Base-by-base conservation (phyloP, 2,888 invertebrate species). In the Diarsia rubi region DNA sequence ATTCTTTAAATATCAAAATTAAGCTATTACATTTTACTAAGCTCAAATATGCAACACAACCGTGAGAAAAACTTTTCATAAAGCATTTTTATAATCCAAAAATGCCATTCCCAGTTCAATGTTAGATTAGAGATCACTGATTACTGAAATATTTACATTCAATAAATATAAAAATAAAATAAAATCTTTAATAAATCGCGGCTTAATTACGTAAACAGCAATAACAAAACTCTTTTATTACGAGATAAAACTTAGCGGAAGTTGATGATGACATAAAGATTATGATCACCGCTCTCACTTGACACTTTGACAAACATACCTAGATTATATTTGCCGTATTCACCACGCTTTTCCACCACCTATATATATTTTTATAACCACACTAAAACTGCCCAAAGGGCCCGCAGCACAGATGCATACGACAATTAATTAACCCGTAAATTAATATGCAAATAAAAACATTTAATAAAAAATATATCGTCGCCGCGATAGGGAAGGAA, bases 391-490 rank as follows among this genome's bases (percentile, higher is more conserved):
- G 14, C 49, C 87, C 78, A 87, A 88, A 87, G 79, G 66, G 66
- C 68, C 86, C 87, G 80, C 63, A 73, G 11, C 65, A 75, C 62
- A 75, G 49, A 79, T 69, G 68, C 75, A 78, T 49, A 79, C 47
- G 76, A 84, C 77, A 88, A 88, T 83, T 86, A 87, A 88, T 83
- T 86, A 82, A 54, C 70, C 44, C 70, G 72, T 75, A 80, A 82
- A 88, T 88, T 88, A 86, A 83, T 83, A 85, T 86, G 83, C 75
- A 88, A 86, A 88, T 85, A 83, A 81, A 81, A 79, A 70, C 75
- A 84, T 82, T 45, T 3, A 86, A 86, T 3, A 86, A 86, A 86
- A 80, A 86, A 75, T 63, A 75, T 47, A 77, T 73, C 70, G 42
- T 77, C 73, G 37, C 44, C 2, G 57, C 59, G 77, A 85, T 83